Percentiles rank a stretch among this genome's conserved stretches.
These are phyloP conservation scores for Heliocidaris erythrogramma DNA, from an alignment of 35 echinoderm and acorn worm genomes.

Conservation along the genomic window DNA sequence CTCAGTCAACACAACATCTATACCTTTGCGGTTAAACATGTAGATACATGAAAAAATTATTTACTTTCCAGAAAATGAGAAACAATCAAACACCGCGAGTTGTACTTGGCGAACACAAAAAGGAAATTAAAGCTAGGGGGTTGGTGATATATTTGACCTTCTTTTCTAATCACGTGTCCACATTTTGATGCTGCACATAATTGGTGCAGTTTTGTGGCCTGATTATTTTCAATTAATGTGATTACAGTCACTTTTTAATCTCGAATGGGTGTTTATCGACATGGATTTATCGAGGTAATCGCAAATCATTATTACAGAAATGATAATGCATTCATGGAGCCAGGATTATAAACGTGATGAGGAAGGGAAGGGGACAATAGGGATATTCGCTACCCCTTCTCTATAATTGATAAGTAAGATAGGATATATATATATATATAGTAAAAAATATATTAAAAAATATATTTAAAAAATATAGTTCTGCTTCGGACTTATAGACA, in stretches of 20 bases:
- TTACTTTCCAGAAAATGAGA: neutral
- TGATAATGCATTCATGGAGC: too few species aligned
- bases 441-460: too few species aligned
- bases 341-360: too few species aligned
- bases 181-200: neutral
- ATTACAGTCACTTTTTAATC: neutral
- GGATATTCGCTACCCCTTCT: too few species aligned
- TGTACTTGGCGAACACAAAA: neutral
- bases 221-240: constrained; percentile 4
- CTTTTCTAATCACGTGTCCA: neutral
- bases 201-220: neutral
- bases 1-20: too few species aligned
- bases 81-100: neutral
- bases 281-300: neutral
- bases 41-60: neutral
- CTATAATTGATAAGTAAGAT: too few species aligned
- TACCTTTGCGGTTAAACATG: neutral
- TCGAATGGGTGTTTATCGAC: neutral
- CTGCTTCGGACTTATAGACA: too few species aligned
- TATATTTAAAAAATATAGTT: too few species aligned
- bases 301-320: neutral
- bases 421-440: too few species aligned
- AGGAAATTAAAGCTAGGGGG: neutral
- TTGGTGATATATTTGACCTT: neutral
- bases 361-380: too few species aligned